Evolutionary conservation across 2,797 vertebrate genomes (phyloP).

Genomic region (Takifugu ocellatus): DNA sequence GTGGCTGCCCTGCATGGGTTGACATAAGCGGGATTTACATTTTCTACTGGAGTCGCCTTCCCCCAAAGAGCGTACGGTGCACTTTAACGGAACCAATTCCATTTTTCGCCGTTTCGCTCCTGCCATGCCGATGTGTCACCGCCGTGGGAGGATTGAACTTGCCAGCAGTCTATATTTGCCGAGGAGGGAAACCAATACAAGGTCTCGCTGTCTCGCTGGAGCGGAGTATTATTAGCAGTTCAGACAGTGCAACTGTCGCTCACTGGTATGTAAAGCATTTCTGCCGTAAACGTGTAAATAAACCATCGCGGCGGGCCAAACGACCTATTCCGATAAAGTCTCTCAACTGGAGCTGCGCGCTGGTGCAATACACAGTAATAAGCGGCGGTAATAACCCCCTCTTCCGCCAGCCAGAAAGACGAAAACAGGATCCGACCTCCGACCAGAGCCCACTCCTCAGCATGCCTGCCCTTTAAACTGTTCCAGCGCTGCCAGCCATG

Average conservation of each 20-base stretch:
- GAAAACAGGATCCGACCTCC: constrained; percentile 69
- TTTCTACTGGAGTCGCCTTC: constrained; percentile 56
- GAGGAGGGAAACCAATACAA: constrained; percentile 72
- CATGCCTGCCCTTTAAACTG: constrained; percentile 65
- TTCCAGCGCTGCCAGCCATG: constrained; percentile 19
- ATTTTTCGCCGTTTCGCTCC: constrained; percentile 12
- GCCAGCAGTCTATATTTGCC: constrained; percentile 66
- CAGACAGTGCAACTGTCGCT: constrained; percentile 75
- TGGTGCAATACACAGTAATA: constrained; percentile 31
- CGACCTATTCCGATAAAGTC: not conserved
- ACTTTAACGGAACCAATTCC: constrained; percentile 10
- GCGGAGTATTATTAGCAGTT: constrained; percentile 79
- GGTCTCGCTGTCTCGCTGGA: constrained; percentile 70
- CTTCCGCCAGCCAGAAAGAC: constrained; percentile 61
- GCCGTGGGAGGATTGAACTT: constrained; percentile 51
- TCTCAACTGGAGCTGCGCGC: too few relatives aligned
- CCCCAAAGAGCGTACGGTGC: constrained; percentile 35
- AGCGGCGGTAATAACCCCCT: constrained; percentile 55
- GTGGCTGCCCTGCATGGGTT: constrained; percentile 67
- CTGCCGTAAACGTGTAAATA: constrained; percentile 58
- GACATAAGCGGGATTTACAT: constrained; percentile 67
- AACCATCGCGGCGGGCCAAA: constrained; percentile 14
- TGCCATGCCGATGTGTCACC: constrained; percentile 61
- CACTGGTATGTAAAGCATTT: constrained; percentile 82
- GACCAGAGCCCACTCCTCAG: constrained; percentile 45